Percentiles rank a stretch among this genome's conserved stretches.
Conservation (phyloP, 23 tunicate species). For the Trididemnum nubilum region DNA sequence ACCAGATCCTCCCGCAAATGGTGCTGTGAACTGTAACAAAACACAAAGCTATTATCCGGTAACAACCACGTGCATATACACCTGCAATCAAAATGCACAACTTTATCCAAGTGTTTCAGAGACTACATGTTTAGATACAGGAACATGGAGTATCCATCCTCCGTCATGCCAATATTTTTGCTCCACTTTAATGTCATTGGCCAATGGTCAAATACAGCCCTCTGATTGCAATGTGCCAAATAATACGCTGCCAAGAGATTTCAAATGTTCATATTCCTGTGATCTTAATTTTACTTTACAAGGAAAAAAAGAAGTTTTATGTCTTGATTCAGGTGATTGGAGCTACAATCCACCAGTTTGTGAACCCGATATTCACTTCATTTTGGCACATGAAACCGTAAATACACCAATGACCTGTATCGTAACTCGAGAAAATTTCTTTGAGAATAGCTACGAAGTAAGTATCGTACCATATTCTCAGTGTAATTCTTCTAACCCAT, state of each 20-base stretch:
- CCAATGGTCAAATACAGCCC: not conserved
- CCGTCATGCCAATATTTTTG: conserved; percentile 2
- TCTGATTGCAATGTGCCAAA: not conserved
- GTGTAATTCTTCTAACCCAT: not conserved
- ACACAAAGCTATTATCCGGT: not conserved
- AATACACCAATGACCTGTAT: not conserved
- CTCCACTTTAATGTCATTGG: not conserved
- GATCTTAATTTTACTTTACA: not conserved
- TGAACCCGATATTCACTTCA: not conserved
- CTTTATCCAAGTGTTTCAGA: not conserved
- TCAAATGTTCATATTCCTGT: not conserved
- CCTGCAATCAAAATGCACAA: not conserved
- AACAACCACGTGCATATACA: not conserved
- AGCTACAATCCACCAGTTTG: not conserved
- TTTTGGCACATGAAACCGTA: not conserved
- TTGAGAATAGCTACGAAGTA: not conserved
- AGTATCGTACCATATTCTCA: not conserved
- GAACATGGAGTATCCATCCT: not conserved
- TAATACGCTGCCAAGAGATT: not conserved
- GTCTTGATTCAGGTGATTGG: not conserved
- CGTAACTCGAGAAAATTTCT: not conserved
- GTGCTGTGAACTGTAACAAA: not conserved
- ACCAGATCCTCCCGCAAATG: not conserved
- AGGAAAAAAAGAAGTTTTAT: not conserved
- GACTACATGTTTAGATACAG: not conserved